Conservation (phyloP, 2,888 invertebrate species). For the Parnassius mnemosyne region DNA sequence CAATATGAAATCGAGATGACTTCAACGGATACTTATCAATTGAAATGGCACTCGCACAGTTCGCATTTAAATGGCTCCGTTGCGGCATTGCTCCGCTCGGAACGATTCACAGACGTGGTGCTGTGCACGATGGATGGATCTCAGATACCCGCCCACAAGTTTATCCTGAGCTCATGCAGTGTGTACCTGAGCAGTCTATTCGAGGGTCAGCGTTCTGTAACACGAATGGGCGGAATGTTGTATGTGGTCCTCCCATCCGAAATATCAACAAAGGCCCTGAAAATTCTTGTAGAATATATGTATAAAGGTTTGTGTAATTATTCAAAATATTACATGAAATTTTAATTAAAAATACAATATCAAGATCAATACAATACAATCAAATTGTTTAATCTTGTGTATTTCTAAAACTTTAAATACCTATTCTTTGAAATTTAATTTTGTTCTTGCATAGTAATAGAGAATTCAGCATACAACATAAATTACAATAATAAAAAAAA, state of each 20-base stretch:
- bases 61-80: conserved; percentile 91
- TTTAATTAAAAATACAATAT: too few relatives aligned
- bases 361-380: too few relatives aligned
- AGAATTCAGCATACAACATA: too few relatives aligned
- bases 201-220: conserved; percentile 71
- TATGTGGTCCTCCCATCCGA: conserved; percentile 90
- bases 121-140: conserved; percentile 89
- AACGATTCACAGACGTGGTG: conserved; percentile 90
- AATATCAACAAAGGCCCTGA: conserved; percentile 88
- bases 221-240: conserved; percentile 76
- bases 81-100: conserved; percentile 87
- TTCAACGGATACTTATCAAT: conserved; percentile 89
- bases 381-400: too few relatives aligned
- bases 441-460: too few relatives aligned
- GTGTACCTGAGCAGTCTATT: conserved; percentile 69
- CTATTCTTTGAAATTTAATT: too few relatives aligned
- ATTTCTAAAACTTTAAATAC: too few relatives aligned
- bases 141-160: conserved; percentile 91
- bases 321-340: too few relatives aligned
- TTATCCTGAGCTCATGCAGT: conserved; percentile 91
- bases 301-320: conserved; percentile 81
- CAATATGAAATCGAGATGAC: conserved; percentile 55
- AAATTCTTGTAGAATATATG: conserved; percentile 92
- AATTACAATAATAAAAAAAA: too few relatives aligned
- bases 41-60: conserved; percentile 94